Evolutionary conservation across 2,888 invertebrate species (phyloP).

Genomic region (Bellardia pandia): DNA sequence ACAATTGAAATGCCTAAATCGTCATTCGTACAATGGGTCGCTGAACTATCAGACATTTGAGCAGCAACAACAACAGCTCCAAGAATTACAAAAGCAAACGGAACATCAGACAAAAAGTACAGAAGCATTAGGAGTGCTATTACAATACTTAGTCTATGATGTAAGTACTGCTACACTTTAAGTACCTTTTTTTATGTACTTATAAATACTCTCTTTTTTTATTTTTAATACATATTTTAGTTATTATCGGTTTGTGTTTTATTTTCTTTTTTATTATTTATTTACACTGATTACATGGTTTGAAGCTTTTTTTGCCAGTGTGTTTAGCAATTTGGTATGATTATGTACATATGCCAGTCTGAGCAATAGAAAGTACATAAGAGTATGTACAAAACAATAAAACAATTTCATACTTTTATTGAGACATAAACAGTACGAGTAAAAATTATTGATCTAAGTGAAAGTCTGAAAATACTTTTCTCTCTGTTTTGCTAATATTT

Average conservation of each 20-base stretch:
- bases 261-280: slow-evolving; percentile 24
- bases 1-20: slow-evolving; percentile 75
- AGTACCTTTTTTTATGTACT: background rate
- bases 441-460: slow-evolving; percentile 41
- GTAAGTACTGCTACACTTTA: slow-evolving; percentile 84
- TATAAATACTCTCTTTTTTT: background rate
- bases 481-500: slow-evolving; percentile 13
- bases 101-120: slow-evolving; percentile 86
- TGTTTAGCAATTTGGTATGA: slow-evolving; percentile 27
- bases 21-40: slow-evolving; percentile 79
- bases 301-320: slow-evolving; percentile 10
- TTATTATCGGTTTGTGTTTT: slow-evolving; percentile 20
- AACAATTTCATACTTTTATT: background rate
- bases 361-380: slow-evolving; percentile 40
- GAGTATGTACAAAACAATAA: background rate
- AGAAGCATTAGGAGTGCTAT: slow-evolving; percentile 92
- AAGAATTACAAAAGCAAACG: slow-evolving; percentile 72
- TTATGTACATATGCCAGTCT: slow-evolving; percentile 26
- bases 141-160: slow-evolving; percentile 92
- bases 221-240: slow-evolving; percentile 23
- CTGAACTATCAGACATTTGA: slow-evolving; percentile 78
- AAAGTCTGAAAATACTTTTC: slow-evolving; percentile 38
- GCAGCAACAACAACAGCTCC: slow-evolving; percentile 73
- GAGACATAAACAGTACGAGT: background rate
- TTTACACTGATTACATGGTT: slow-evolving; percentile 60